phyloP scores from a whole-genome alignment of 2,888 invertebrate genomes.

The Cyrtodaria siliqua region DNA sequence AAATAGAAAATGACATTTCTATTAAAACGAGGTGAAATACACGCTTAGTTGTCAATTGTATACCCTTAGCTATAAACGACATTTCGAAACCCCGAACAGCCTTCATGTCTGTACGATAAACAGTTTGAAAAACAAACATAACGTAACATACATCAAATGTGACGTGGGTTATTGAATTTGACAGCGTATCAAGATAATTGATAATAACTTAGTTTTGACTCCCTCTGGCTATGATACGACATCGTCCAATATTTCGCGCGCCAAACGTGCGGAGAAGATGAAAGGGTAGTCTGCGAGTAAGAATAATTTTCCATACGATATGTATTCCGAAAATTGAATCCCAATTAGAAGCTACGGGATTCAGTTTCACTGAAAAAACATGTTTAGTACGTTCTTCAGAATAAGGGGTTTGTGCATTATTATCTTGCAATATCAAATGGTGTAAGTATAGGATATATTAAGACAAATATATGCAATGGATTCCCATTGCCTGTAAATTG shows the following conservation, averaged over 20 bases:
- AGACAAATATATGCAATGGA: conserved; percentile 4
- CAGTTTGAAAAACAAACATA: conserved; percentile 60
- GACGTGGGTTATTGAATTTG: conserved; percentile 56
- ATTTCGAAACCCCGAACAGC: conserved; percentile 34
- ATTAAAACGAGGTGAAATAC: conserved; percentile 35
- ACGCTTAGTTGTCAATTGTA: conserved; percentile 2
- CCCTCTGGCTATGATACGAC: conserved; percentile 47
- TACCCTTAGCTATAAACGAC: conserved; percentile 7
- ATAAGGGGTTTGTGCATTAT: not conserved
- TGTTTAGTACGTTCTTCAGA: not conserved
- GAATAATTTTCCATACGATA: conserved; percentile 32
- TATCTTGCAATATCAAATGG: not conserved
- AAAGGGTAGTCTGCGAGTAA: conserved; percentile 51
- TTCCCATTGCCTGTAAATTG: conserved; percentile 13
- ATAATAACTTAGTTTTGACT: conserved; percentile 47
- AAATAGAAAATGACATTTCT: conserved; percentile 58
- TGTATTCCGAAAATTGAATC: conserved; percentile 34
- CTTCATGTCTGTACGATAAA: conserved; percentile 40
- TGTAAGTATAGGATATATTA: not conserved
- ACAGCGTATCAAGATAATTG: conserved; percentile 53
- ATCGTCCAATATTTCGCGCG: conserved; percentile 47
- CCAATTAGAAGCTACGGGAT: conserved; percentile 36
- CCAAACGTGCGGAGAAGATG: conserved; percentile 51
- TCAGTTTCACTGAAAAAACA: conserved; percentile 33
- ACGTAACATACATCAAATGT: conserved; percentile 60